Evolutionary conservation across 30 jellyfish, hydroid and myxozoan species (phyloP), one percentile per base, ranked within the genome.

Genomic region (Haliclystus octoradiatus): DNA sequence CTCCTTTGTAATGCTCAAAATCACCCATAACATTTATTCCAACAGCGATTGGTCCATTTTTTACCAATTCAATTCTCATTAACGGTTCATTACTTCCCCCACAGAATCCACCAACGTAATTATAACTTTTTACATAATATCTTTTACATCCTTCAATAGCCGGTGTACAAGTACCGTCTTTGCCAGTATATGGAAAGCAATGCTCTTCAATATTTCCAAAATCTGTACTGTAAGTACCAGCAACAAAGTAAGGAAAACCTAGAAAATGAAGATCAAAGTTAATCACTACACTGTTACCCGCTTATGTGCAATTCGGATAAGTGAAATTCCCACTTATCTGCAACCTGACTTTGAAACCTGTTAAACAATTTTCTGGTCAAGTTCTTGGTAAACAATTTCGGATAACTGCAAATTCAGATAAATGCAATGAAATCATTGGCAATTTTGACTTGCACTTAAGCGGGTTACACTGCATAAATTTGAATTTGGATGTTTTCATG

Each of bases 211-310:
- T 78, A 22, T 46, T 66, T 30, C 92, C 92, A 52, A 68, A 78
- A 31, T 78, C 92, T 52, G 69, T 77, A 0, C 70, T 77, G 47
- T 68, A 78, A 29, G 31, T 78, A 15, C 92, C 92, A 31, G 84
- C 85, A 33, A 78, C 70, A 50, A 78, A 63, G 63, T 78, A 78
- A 12, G 92, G 85, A 32, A 78, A 68, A 31, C 92, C 92, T 78
- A 33, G 1, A 29, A 0, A 23, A n/a, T 0, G 34, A n/a, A n/a
- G n/a, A n/a, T n/a, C n/a, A n/a, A n/a, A n/a, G n/a, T n/a, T n/a
- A n/a, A n/a, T n/a, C n/a, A n/a, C n/a, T n/a, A n/a, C n/a, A n/a
- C n/a, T n/a, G n/a, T n/a, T n/a, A n/a, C n/a, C n/a, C n/a, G n/a
- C n/a, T n/a, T n/a, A n/a, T n/a, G n/a, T n/a, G n/a, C n/a, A n/a